Evolutionary conservation across 2,888 invertebrate genomes (phyloP).

Genomic region (Drosophila nr. perissopoda): DNA sequence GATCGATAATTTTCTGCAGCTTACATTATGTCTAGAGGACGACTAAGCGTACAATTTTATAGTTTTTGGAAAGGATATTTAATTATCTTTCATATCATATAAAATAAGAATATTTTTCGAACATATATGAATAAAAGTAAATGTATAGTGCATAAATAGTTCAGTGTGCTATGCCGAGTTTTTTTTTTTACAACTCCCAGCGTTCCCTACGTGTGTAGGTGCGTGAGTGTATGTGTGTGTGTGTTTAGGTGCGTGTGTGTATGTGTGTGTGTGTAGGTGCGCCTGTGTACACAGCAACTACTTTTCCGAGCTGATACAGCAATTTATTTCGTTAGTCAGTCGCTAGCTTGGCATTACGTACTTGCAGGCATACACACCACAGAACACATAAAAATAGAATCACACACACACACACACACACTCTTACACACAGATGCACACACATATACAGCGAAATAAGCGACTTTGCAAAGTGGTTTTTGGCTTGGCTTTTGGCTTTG

Average conservation of each 20-base stretch:
- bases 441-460: slow-evolving; percentile 50
- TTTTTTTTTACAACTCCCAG: slow-evolving; percentile 10
- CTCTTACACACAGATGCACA: slow-evolving; percentile 3
- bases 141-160: slow-evolving; percentile 9
- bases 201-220: slow-evolving; percentile 2
- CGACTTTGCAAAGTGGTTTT: slow-evolving; percentile 66
- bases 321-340: slow-evolving; percentile 71
- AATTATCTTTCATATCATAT: neutral
- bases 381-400: neutral
- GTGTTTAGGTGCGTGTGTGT: slow-evolving; percentile 1
- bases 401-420: neutral
- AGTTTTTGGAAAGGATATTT: neutral
- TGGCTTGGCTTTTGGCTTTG: slow-evolving; percentile 66
- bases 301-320: slow-evolving; percentile 73
- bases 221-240: slow-evolving; percentile 4
- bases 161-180: neutral
- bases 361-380: slow-evolving; percentile 30
- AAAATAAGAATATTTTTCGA: neutral
- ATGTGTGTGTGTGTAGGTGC: slow-evolving; percentile 1
- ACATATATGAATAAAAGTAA: neutral
- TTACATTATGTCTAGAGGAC: too few species aligned
- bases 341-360: slow-evolving; percentile 52
- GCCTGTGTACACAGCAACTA: slow-evolving; percentile 34
- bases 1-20: too few species aligned
- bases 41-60: neutral